A percentile compares a stretch with the other conserved stretches of the same genome.
phyloP scores from a whole-genome alignment of 2,113 vertebrate species.

The Microtus oregoni region DNA sequence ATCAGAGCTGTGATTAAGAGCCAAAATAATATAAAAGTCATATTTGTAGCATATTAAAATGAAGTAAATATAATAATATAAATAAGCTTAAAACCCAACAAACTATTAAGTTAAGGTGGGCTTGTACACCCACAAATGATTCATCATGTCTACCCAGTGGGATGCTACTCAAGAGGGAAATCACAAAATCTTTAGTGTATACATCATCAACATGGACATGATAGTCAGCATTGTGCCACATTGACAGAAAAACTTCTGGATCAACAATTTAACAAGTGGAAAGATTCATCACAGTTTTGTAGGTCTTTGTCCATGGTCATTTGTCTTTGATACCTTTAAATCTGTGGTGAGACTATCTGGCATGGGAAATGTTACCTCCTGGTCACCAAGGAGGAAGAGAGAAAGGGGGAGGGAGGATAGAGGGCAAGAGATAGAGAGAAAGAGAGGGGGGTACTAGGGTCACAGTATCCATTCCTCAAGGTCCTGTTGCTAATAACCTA shows the following conservation, averaged over 20 bases:
- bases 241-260: neutral
- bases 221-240: neutral
- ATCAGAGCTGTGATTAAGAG: neutral
- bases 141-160: neutral
- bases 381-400: too few relatives aligned
- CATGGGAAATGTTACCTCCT: too few relatives aligned
- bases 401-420: neutral
- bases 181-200: neutral
- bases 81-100: neutral
- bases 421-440: neutral
- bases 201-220: neutral
- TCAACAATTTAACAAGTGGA: neutral
- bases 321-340: neutral
- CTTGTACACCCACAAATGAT: neutral
- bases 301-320: too few relatives aligned
- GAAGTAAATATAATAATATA: neutral
- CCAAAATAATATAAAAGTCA: neutral
- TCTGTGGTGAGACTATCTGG: too few relatives aligned
- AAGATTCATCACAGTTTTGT: neutral
- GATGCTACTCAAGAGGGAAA: neutral
- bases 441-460: too few relatives aligned
- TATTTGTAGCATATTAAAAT: neutral
- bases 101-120: neutral
- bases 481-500: neutral
- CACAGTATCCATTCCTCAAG: neutral